Evolutionary conservation across 2,113 vertebrate genomes (phyloP).

Genomic region (Crotalus horridus): DNA sequence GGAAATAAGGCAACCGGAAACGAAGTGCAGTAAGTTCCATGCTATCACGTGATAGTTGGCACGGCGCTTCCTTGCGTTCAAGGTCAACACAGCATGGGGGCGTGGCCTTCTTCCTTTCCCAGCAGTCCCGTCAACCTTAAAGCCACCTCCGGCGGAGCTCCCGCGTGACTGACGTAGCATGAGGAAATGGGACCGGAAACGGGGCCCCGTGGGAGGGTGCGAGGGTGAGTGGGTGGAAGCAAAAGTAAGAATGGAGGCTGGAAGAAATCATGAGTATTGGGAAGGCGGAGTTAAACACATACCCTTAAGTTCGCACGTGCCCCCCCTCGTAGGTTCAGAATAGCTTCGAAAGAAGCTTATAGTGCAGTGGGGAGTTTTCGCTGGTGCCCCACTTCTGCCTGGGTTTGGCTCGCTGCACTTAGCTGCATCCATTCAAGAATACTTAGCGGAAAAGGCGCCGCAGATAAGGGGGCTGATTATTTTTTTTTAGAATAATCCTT

Average conservation of each 20-base stretch:
- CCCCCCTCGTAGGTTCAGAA: no score
- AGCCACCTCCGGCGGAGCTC: neutral
- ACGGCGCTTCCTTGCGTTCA: neutral
- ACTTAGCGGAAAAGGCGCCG: neutral
- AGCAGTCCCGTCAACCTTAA: neutral
- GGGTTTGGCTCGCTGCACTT: neutral
- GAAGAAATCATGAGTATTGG: neutral
- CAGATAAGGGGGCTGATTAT: neutral
- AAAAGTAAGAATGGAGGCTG: neutral
- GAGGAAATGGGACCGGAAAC: slow-evolving; percentile 34
- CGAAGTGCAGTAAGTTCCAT: neutral
- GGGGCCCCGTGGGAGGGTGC: neutral
- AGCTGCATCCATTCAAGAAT: neutral
- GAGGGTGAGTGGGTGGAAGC: slow-evolving; percentile 9
- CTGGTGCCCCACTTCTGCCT: neutral
- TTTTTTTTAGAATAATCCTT: neutral
- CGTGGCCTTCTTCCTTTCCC: neutral
- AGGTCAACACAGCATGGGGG: neutral
- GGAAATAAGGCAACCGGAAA: neutral
- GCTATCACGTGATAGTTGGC: slow-evolving; percentile 29
- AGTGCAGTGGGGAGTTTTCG: no score
- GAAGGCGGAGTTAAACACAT: neutral
- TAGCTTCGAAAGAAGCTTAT: neutral
- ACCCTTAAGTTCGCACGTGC: no score
- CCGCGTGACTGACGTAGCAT: neutral